These are phyloP conservation scores for Scolanthus callimorphus DNA, from an alignment of 92 coral and sea anemone species.

Conservation along the genomic window DNA sequence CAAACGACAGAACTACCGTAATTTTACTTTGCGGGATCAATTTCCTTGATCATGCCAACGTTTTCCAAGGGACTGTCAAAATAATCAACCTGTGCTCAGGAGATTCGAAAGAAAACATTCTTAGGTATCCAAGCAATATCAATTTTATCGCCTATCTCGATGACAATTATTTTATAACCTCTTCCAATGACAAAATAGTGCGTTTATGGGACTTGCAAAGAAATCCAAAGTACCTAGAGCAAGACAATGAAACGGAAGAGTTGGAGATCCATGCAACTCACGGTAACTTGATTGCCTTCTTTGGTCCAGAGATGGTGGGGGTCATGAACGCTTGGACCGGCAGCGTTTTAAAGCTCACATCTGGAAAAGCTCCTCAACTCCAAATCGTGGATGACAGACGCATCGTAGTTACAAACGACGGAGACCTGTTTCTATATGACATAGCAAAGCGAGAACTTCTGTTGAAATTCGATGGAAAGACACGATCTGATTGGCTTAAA, in stretches of 20 bases:
- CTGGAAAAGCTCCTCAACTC: conserved; percentile 53
- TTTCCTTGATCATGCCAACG: conserved; percentile 34
- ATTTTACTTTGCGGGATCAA: conserved; percentile 29
- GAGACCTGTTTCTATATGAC: conserved; percentile 44
- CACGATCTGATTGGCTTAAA: conserved; percentile 14
- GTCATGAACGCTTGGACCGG: conserved; percentile 42
- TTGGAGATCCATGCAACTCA: conserved; percentile 35
- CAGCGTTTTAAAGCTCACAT: conserved; percentile 20
- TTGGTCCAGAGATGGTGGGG: conserved; percentile 32
- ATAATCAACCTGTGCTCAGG: conserved; percentile 33
- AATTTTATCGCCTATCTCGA: conserved; percentile 50
- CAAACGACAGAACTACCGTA: conserved; percentile 39
- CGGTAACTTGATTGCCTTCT: conserved; percentile 24
- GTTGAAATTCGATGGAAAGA: conserved; percentile 44
- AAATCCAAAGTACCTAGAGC: conserved; percentile 6
- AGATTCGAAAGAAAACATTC: conserved; percentile 17
- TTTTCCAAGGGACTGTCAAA: conserved; percentile 45
- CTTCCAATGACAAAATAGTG: conserved; percentile 67
- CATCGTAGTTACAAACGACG: conserved; percentile 34
- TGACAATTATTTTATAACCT: conserved; percentile 48
- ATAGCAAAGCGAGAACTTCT: conserved; percentile 21
- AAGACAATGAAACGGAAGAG: conserved; percentile 37
- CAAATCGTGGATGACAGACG: conserved; percentile 32
- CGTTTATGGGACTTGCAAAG: conserved; percentile 70
- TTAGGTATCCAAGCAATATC: conserved; percentile 59